Evolutionary conservation across 2,113 vertebrate genomes (phyloP).

Genomic region (Octodon degus): DNA sequence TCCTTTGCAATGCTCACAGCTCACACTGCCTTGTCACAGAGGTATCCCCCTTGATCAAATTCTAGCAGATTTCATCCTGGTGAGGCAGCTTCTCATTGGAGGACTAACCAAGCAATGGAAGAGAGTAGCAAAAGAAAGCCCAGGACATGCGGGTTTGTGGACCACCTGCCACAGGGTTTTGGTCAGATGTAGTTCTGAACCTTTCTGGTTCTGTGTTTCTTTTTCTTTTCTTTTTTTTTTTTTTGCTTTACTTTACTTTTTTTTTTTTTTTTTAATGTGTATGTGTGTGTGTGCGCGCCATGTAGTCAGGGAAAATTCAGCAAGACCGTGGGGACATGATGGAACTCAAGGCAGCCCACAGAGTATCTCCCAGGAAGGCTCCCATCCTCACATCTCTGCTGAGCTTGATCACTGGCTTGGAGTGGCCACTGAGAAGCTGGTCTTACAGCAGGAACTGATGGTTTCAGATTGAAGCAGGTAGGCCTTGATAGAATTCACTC

Average conservation of each 20-base stretch:
- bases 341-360: background rate
- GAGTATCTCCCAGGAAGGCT: background rate
- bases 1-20: background rate
- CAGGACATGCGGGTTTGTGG: background rate
- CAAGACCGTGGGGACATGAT: background rate
- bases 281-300: too few relatives aligned
- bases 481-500: background rate
- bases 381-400: background rate
- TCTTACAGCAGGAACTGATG: background rate
- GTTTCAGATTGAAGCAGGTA: background rate
- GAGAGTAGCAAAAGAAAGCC: background rate
- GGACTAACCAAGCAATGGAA: background rate
- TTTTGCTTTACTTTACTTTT: too few relatives aligned
- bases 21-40: background rate
- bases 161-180: background rate
- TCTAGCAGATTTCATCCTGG: background rate
- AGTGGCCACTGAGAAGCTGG: background rate
- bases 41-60: background rate
- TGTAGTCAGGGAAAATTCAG: background rate
- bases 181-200: background rate
- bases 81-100: conserved; percentile 15
- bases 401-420: background rate
- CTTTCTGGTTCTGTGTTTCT: background rate
- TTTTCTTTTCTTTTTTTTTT: too few relatives aligned
- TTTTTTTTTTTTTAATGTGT: too few relatives aligned